A percentile compares a stretch with the other conserved stretches of the same genome.
Evolutionary conservation across 2,888 invertebrate species (phyloP).

Genomic region (Harpalus rufipes): DNA sequence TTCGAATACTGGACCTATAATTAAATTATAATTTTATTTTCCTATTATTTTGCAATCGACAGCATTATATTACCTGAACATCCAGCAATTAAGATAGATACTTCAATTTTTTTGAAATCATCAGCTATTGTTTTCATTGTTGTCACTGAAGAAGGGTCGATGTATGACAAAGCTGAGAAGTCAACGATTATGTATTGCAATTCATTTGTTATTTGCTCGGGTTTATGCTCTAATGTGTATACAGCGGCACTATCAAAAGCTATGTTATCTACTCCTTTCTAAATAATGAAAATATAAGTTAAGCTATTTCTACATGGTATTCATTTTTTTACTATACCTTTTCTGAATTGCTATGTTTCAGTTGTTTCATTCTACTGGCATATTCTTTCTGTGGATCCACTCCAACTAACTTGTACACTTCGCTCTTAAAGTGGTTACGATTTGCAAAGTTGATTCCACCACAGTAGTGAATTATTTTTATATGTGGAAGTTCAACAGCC

Average conservation of each 20-base stretch:
- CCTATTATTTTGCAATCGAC: background rate
- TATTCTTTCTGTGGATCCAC: slow-evolving; percentile 78
- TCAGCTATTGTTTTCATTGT: slow-evolving; percentile 79
- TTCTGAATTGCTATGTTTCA: slow-evolving; percentile 68
- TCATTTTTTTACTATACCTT: slow-evolving; percentile 67
- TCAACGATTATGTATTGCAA: slow-evolving; percentile 79
- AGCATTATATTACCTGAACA: slow-evolving; percentile 77
- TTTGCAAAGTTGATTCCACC: slow-evolving; percentile 86
- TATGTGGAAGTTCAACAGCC: slow-evolving; percentile 81
- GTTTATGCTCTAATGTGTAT: slow-evolving; percentile 48
- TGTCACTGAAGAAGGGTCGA: slow-evolving; percentile 83
- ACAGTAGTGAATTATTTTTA: slow-evolving; percentile 84
- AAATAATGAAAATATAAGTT: slow-evolving; percentile 3
- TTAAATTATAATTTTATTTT: slow-evolving; percentile 9
- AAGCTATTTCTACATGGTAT: background rate
- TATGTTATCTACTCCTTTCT: slow-evolving; percentile 56
- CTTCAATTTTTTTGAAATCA: slow-evolving; percentile 79
- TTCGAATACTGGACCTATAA: slow-evolving; percentile 82
- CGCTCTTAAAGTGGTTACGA: slow-evolving; percentile 79
- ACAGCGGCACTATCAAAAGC: slow-evolving; percentile 42
- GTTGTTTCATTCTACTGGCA: slow-evolving; percentile 76
- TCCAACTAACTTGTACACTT: slow-evolving; percentile 78
- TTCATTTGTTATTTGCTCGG: background rate
- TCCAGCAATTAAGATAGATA: slow-evolving; percentile 79
- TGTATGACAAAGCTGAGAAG: slow-evolving; percentile 82